Conservation (phyloP, 2,888 invertebrate species). For the Bedellia somnulentella region DNA sequence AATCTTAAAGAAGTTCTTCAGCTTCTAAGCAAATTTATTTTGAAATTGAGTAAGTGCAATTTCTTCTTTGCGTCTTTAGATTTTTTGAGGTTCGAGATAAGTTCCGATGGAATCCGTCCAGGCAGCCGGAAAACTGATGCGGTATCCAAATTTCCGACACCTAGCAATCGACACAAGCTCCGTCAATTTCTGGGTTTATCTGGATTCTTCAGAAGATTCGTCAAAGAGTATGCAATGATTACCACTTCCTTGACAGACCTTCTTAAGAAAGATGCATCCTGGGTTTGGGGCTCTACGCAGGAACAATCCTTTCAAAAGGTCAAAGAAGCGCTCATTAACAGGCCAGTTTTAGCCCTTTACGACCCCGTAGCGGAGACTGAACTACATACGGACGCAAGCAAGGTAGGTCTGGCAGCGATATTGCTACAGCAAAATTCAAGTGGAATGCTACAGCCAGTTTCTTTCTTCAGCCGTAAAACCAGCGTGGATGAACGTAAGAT, state of each 20-base stretch:
- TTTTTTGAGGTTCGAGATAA: slow-evolving; percentile 15
- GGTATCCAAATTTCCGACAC: slow-evolving; percentile 11
- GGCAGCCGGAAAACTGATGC: slow-evolving; percentile 10
- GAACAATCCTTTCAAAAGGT: slow-evolving; percentile 12
- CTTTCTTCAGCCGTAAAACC: too few relatives aligned
- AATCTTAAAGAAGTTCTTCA: slow-evolving; percentile 10
- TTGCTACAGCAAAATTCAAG: slow-evolving; percentile 19
- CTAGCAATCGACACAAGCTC: slow-evolving; percentile 13
- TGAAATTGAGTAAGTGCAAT: slow-evolving; percentile 9
- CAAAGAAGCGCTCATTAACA: slow-evolving; percentile 12
- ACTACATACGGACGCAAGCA: slow-evolving; percentile 22
- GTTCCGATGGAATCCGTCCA: slow-evolving; percentile 12
- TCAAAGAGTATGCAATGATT: slow-evolving; percentile 13
- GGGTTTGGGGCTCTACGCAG: slow-evolving; percentile 13
- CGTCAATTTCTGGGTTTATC: slow-evolving; percentile 16
- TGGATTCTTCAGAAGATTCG: slow-evolving; percentile 16
- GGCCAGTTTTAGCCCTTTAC: slow-evolving; percentile 17
- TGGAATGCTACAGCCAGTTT: too few relatives aligned
- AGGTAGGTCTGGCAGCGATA: slow-evolving; percentile 17
- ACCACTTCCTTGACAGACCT: slow-evolving; percentile 14
- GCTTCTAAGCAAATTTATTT: slow-evolving; percentile 11
- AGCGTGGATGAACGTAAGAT: slow-evolving; percentile 11
- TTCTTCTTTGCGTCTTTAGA: slow-evolving; percentile 17
- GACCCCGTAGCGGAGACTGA: slow-evolving; percentile 14
- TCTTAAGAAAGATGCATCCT: slow-evolving; percentile 9